Base-by-base conservation (phyloP, 37 sponge, comb jelly and placozoan genomes). In the Oscarella lobularis region DNA sequence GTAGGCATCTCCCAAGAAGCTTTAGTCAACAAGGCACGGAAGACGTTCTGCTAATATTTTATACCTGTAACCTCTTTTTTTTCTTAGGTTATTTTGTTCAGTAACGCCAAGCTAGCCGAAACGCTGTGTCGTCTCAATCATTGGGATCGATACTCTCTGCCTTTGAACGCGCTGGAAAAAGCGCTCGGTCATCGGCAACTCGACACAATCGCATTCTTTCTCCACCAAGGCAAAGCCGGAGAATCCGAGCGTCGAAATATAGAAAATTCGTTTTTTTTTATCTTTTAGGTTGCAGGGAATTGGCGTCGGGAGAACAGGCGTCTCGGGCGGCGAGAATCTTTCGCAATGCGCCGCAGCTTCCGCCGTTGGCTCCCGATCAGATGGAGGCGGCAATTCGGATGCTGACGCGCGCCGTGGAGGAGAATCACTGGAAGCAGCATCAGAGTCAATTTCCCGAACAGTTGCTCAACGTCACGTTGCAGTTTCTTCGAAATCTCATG, bases 171-270 rank as follows among this genome's bases (percentile, higher is more conserved):
- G 1, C 75, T 94, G 75, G 84, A 85, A 77, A 85, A 80, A n/a
- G 88, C 90, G 4, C 75, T 94, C 69, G 83, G 86, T 37, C 88
- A 89, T 68, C 77, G 83, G 38, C 95, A 90, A 70, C 80, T 94
- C 75, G 95, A 94, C 86, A 85, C 86, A 31, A 70, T 94, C 33
- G 72, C 88, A 3, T 90, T 94, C 87, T 94, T 87, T 74, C 86
- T 94, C 41, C 72, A 74, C 20, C 38, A 31, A 6, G 20, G 55
- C 9, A 5, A 39, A 34, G 75, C n/a, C n/a, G 29, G 71, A 32
- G 71, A 68, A 14, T 68, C 31, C 29, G 14, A 27, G 60, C 60
- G n/a, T n/a, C n/a, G n/a, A n/a, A n/a, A n/a, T n/a, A n/a, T n/a
- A n/a, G n/a, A n/a, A n/a, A n/a, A n/a, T n/a, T n/a, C n/a, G n/a